These are phyloP conservation scores for Cyclargus thomasi DNA, from an alignment of 1,140 invertebrate genomes.

Conservation along the genomic window DNA sequence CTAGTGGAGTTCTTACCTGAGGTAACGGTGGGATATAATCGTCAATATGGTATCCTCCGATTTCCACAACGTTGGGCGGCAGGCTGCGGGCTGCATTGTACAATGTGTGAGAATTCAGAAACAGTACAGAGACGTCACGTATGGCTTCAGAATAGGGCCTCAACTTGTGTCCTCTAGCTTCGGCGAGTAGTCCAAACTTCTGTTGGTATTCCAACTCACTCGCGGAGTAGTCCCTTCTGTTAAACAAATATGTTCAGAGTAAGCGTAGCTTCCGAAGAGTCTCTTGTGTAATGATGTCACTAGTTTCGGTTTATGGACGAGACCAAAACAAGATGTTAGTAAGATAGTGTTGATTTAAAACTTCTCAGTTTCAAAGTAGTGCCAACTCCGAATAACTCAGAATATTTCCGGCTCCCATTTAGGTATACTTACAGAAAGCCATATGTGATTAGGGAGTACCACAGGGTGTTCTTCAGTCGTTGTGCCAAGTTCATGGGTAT, in stretches of 20 bases:
- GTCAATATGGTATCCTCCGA: not conserved
- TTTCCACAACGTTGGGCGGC: not conserved
- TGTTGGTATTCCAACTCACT: not conserved
- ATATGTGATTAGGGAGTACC: constrained; percentile 1
- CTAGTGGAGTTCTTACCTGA: not conserved
- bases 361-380: too few species aligned
- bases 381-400: too few species aligned
- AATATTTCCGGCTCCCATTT: not conserved
- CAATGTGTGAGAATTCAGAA: not conserved
- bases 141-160: not conserved
- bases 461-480: constrained; percentile 4
- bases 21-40: not conserved
- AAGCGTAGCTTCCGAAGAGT: not conserved
- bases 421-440: not conserved
- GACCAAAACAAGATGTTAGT: too few species aligned
- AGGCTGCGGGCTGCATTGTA: not conserved
- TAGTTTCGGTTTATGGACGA: too few species aligned
- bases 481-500: constrained; percentile 12
- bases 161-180: not conserved
- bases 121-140: not conserved
- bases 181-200: not conserved
- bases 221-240: not conserved
- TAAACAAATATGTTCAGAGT: not conserved
- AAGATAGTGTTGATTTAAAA: too few species aligned
- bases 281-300: not conserved